Conservation (phyloP, 2,888 invertebrate species). For the Caenorhabditis japonica region DNA sequence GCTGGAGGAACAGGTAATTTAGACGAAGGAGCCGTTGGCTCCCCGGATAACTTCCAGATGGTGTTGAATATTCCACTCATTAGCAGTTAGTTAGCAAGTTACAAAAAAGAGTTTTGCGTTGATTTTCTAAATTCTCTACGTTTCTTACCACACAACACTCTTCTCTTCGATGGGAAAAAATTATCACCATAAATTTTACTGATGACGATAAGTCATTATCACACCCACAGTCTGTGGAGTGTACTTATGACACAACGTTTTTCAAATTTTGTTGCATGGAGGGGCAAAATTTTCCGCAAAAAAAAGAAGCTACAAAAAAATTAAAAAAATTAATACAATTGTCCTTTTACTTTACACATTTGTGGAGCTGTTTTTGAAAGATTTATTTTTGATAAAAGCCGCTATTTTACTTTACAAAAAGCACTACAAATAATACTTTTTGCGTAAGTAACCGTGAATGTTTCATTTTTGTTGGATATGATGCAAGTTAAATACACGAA, state of each 20-base stretch:
- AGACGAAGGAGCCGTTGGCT: not conserved
- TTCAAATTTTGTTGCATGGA: constrained; percentile 9
- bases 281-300: not conserved
- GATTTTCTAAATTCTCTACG: constrained; percentile 2
- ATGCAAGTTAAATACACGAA: too few relatives aligned
- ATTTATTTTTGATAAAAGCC: too few relatives aligned
- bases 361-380: too few relatives aligned
- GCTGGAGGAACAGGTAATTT: not conserved
- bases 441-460: too few relatives aligned
- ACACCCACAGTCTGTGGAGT: constrained; percentile 49
- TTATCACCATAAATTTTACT: not conserved
- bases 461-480: too few relatives aligned
- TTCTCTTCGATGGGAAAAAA: constrained; percentile 10
- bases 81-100: not conserved
- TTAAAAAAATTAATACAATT: too few relatives aligned
- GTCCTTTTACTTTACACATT: too few relatives aligned
- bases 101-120: constrained; percentile 32
- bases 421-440: too few relatives aligned
- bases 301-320: too few relatives aligned
- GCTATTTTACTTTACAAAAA: too few relatives aligned
- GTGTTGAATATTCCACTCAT: constrained; percentile 3
- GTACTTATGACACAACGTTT: constrained; percentile 30
- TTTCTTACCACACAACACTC: not conserved
- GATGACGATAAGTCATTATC: constrained; percentile 54
- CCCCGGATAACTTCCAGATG: not conserved